phyloP scores from a whole-genome alignment of 2,888 invertebrate genomes.

The Euclidia mi region DNA sequence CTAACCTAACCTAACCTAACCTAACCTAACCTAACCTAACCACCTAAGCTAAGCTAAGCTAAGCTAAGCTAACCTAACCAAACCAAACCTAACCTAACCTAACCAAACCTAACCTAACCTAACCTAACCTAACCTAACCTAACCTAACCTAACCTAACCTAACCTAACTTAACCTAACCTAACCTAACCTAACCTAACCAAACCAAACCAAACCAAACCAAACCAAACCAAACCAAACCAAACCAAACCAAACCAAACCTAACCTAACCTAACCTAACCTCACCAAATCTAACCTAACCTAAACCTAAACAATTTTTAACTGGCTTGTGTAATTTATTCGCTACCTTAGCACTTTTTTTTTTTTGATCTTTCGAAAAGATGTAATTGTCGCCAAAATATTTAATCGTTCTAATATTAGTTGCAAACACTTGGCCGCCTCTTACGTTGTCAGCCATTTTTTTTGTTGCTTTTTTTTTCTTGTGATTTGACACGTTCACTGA shows the following conservation, averaged over 20 bases:
- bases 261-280: constrained; percentile 32
- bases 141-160: constrained; percentile 31
- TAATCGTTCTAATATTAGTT: too few relatives aligned
- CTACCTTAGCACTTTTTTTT: too few relatives aligned
- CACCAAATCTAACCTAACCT: too few relatives aligned
- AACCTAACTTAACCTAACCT: constrained; percentile 33
- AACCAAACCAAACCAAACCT: constrained; percentile 49
- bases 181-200: constrained; percentile 31
- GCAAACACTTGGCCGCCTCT: too few relatives aligned
- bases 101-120: constrained; percentile 29
- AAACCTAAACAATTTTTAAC: too few relatives aligned
- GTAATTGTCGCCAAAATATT: too few relatives aligned
- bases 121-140: constrained; percentile 35
- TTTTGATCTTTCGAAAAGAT: too few relatives aligned
- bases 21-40: constrained; percentile 37
- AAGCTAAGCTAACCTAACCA: constrained; percentile 31
- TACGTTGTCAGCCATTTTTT: too few relatives aligned
- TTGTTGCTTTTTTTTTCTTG: too few relatives aligned
- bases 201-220: constrained; percentile 38
- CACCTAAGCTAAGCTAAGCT: constrained; percentile 28
- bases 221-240: constrained; percentile 40
- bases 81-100: constrained; percentile 26
- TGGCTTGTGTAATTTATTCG: too few relatives aligned
- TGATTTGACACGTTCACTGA: too few relatives aligned
- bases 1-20: constrained; percentile 51